Percentiles rank a stretch among this genome's conserved stretches.
phyloP scores from a whole-genome alignment of 1,140 invertebrate genomes.

The Trachelipus rathkii region DNA sequence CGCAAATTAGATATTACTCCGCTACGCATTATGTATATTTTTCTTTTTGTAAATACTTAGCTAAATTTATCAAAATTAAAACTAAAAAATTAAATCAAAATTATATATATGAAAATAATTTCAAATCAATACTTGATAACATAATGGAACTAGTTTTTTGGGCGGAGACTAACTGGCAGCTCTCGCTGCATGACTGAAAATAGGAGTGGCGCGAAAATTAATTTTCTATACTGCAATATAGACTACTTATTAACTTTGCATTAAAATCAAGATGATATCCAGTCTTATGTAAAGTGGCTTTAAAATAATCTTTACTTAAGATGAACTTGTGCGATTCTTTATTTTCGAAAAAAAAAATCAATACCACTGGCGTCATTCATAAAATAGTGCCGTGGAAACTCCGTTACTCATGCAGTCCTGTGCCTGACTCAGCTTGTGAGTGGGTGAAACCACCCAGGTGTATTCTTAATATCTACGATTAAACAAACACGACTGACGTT shows the following conservation, averaged over 20 bases:
- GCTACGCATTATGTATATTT: not conserved
- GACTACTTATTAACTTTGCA: too few species aligned
- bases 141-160: not conserved
- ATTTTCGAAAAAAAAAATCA: not conserved
- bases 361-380: slow-evolving; percentile 3
- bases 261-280: too few species aligned
- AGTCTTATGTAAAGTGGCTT: too few species aligned
- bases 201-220: slow-evolving; percentile 7
- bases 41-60: too few species aligned
- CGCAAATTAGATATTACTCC: slow-evolving; percentile 10
- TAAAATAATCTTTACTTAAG: too few species aligned
- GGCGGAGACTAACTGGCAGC: slow-evolving; percentile 1
- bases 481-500: not conserved
- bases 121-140: not conserved
- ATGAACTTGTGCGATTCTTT: too few species aligned
- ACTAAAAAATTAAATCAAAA: too few species aligned
- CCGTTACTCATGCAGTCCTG: slow-evolving; percentile 2
- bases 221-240: not conserved
- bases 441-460: slow-evolving; percentile 7
- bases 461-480: not conserved
- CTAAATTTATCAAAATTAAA: too few species aligned
- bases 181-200: not conserved
- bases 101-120: too few species aligned
- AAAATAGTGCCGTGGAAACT: slow-evolving; percentile 3
- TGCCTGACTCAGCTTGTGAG: slow-evolving; percentile 10